Evolutionary conservation across 2,797 vertebrate genomes (phyloP), one percentile per base, ranked within the genome.

Genomic region (Rhynchonycteris naso): DNA sequence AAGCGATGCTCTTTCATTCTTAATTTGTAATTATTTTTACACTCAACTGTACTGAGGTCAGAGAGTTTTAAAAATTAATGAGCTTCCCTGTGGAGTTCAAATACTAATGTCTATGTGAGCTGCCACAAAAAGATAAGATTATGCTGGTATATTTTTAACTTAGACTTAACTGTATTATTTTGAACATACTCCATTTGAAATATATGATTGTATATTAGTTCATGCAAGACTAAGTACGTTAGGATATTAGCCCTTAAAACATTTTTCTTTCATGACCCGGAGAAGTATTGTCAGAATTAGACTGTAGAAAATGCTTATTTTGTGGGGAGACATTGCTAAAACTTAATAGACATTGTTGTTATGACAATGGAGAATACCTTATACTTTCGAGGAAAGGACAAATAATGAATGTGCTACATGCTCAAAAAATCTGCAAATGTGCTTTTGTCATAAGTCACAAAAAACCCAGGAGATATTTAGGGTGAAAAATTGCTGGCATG

Each of bases 11-110:
- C 97, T 96, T 96, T 98, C 96, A 97, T 97, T 97, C 97, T 98
- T 98, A 98, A 97, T 98, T 98, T 98, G 97, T 98, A 98, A 98
- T 98, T 98, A 98, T 98, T 98, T 98, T 98, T 98, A 98, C 95
- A 97, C 97, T 96, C 97, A 98, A 98, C 98, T 97, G 97, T 97
- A 97, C 91, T 74, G 90, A 97, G 98, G 98, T 98, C 98, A 98
- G 97, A 97, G 97, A 98, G 97, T 98, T 98, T 98, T 97, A 98
- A 98, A 98, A 98, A 98, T 98, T 98, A 98, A 98, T 98, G 98
- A 98, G 98, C 96, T 98, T 98, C 97, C 97, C 98, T 94, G 95
- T 98, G 96, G 98, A 98, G 98, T 98, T 98, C 98, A 98, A 96
- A 98, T 97, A 98, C 97, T 97, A 96, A 96, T 97, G 97, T 98